Evolutionary conservation across 2,113 vertebrate genomes (phyloP).

Genomic region (Prietella phreatophila): DNA sequence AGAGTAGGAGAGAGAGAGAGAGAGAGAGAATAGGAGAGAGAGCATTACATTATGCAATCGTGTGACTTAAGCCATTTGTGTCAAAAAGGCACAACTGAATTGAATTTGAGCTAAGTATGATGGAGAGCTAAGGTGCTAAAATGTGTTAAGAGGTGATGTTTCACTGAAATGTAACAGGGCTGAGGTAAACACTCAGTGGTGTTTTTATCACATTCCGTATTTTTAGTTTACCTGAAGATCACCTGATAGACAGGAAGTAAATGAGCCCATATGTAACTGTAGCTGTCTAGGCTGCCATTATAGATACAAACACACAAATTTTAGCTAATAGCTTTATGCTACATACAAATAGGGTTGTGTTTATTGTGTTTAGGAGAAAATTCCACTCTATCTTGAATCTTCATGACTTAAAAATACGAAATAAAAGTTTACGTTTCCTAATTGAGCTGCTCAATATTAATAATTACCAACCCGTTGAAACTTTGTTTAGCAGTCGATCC

Average conservation of each 20-base stretch:
- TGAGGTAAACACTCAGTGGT: background rate
- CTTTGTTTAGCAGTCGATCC: background rate
- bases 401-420: background rate
- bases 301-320: background rate
- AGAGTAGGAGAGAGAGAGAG: conserved; percentile 24
- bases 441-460: background rate
- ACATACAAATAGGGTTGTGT: background rate
- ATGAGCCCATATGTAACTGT: background rate
- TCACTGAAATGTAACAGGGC: background rate
- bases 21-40: conserved; percentile 33
- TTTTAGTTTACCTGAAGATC: background rate
- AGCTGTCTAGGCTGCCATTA: background rate
- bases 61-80: conserved; percentile 2
- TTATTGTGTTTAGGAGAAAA: background rate
- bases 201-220: background rate
- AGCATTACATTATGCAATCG: background rate
- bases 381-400: background rate
- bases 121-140: background rate
- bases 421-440: background rate
- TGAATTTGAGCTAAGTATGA: background rate
- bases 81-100: background rate
- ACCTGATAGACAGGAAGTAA: background rate
- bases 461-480: background rate
- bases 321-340: background rate
- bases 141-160: background rate